Conservation (phyloP, 2,888 invertebrate species). For the Carabus problematicus region DNA sequence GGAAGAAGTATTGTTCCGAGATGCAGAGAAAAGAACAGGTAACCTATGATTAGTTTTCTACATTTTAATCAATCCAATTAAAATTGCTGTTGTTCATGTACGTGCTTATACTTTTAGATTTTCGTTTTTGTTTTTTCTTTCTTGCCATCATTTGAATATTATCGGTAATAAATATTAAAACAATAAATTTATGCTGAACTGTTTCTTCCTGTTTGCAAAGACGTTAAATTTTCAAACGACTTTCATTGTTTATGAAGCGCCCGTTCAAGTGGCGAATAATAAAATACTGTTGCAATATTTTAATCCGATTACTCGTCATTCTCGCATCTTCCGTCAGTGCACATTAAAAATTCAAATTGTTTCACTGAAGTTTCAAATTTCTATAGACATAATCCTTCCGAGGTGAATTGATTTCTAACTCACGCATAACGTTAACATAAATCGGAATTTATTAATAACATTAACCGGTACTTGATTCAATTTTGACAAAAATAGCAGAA, state of each 20-base stretch:
- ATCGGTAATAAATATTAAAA: not conserved
- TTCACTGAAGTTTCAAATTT: conserved; percentile 23
- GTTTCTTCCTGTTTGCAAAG: too few species aligned
- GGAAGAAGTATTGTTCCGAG: conserved; percentile 79
- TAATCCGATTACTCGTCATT: conserved; percentile 29
- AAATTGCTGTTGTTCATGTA: too few species aligned
- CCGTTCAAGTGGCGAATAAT: too few species aligned
- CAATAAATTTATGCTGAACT: not conserved
- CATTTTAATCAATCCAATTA: too few species aligned
- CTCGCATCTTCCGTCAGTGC: conserved; percentile 18
- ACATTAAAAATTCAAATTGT: conserved; percentile 28
- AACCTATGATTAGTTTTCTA: conserved; percentile 39
- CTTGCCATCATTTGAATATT: not conserved
- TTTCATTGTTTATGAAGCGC: too few species aligned
- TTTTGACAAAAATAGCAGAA: conserved; percentile 5
- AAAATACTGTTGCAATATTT: not conserved
- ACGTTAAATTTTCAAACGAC: too few species aligned
- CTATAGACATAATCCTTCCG: conserved; percentile 27
- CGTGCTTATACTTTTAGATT: too few species aligned
- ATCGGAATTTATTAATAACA: conserved; percentile 18
- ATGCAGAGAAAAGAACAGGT: conserved; percentile 82
- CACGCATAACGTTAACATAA: conserved; percentile 28
- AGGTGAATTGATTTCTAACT: conserved; percentile 30
- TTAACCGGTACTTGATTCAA: conserved; percentile 1
- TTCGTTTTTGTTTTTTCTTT: not conserved